Evolutionary conservation across 2,888 invertebrate species (phyloP), one percentile per base, ranked within the genome.

Genomic region (Drosophila siamana): DNA sequence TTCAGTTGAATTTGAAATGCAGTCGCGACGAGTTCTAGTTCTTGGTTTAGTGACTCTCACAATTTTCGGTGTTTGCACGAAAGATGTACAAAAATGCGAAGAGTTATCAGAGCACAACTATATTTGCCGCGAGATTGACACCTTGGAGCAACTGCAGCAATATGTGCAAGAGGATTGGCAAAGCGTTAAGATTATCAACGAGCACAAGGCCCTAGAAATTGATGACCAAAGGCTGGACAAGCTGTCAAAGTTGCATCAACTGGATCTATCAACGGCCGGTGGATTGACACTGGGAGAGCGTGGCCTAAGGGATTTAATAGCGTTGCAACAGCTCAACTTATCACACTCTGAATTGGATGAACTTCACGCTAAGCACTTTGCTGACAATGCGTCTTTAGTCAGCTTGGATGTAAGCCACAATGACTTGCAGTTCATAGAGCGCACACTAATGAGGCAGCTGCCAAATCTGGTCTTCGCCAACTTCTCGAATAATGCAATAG

Each of bases 371-470:
- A 60, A 61, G 9, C 82, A 89, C 36, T 90, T 91, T 69, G 43
- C 33, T 2, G 40, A 52, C 2, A 62, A 62, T 1, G 70, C 76
- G 2, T 55, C 67, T n/a, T 26, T 92, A 2, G 33, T 79, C 41
- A 63, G 55, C 36, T 51, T 92, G 8, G 92, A 92, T 78, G 85
- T 71, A 2, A 92, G 91, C 63, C 66, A 74, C 65, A 92, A 92
- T 67, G 72, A 74, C 8, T 59, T 92, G 15, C 44, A 51, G 28
- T 6, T 48, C 0, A 46, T 92, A 11, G 74, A 56, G 1, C 65
- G 61, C 0, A 61, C 64, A 2, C 64, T 83, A 24, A 57, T 88
- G 51, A 64, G 59, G 4, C 78, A 77, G 50, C 56, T 91, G 16
- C 56, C 60, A 2, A 75, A 86, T 48, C 57, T 92, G 24, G 83